These are phyloP conservation scores for Triplophysa siluroides DNA, from an alignment of 2,113 vertebrate genomes.

Conservation along the genomic window DNA sequence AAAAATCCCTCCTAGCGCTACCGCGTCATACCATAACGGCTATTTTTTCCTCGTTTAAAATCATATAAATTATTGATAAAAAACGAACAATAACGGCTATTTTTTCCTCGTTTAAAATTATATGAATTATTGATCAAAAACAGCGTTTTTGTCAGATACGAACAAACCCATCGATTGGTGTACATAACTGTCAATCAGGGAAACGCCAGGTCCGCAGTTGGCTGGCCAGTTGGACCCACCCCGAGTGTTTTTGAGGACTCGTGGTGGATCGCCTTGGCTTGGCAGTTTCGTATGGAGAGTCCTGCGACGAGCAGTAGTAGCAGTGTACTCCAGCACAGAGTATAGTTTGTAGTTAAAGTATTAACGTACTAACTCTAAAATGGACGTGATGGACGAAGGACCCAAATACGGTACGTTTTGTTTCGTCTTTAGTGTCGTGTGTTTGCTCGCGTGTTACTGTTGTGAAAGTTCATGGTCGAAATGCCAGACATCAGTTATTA, in stretches of 20 bases:
- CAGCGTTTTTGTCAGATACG: background rate
- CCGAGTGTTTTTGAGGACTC: background rate
- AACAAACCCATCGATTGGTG: slow-evolving; percentile 30
- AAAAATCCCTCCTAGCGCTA: too few relatives aligned
- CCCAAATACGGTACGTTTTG: slow-evolving; percentile 68
- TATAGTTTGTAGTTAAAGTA: background rate
- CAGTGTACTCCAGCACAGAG: background rate
- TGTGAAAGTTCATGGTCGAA: background rate
- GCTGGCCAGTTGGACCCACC: background rate
- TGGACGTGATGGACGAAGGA: slow-evolving; percentile 69
- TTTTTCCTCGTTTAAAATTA: too few relatives aligned
- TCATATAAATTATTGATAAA: too few relatives aligned
- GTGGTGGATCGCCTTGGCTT: background rate
- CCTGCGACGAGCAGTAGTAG: too few relatives aligned
- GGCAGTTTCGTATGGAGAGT: background rate
- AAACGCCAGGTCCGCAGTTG: background rate
- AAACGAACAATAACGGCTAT: too few relatives aligned
- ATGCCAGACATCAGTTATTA: background rate
- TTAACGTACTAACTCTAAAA: slow-evolving; percentile 25
- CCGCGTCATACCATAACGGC: too few relatives aligned
- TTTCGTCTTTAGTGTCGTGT: background rate
- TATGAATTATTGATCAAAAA: too few relatives aligned
- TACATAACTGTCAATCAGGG: slow-evolving; percentile 21
- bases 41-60: too few relatives aligned
- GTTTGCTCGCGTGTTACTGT: background rate